A percentile compares a stretch with the other conserved stretches of the same genome.
Conservation (phyloP, 2,888 invertebrate species). For the Coelogynopora nodosa region DNA sequence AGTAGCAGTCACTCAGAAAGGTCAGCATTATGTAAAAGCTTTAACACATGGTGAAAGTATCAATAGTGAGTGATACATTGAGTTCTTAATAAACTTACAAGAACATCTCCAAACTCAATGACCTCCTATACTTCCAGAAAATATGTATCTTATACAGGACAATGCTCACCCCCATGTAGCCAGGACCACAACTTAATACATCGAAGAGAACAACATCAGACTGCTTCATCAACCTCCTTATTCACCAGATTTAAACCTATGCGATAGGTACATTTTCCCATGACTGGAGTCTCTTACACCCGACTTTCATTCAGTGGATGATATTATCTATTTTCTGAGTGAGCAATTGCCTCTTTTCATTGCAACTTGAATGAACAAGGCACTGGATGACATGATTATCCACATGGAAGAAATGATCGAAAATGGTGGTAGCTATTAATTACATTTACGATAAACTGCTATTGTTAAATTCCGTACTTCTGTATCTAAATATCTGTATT, state of each 20-base stretch:
- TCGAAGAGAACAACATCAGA: slow-evolving; percentile 14
- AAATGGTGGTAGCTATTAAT: not conserved
- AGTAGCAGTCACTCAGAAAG: not conserved
- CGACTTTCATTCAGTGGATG: slow-evolving; percentile 8
- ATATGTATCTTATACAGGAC: slow-evolving; percentile 15
- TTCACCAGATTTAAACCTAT: slow-evolving; percentile 25
- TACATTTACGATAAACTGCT: slow-evolving; percentile 2
- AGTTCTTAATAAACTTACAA: not conserved
- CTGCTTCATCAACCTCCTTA: slow-evolving; percentile 28
- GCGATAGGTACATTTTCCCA: slow-evolving; percentile 24
- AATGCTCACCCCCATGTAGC: slow-evolving; percentile 17
- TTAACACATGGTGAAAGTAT: not conserved
- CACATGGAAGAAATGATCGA: slow-evolving; percentile 21
- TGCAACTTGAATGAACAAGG: not conserved
- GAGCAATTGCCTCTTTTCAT: slow-evolving; percentile 20
- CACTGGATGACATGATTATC: slow-evolving; percentile 13
- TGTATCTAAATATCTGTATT: slow-evolving; percentile 18
- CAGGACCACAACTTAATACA: slow-evolving; percentile 13
- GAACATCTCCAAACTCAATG: slow-evolving; percentile 6
- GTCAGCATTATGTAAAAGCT: not conserved
- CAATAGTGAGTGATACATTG: not conserved
- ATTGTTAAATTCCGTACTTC: slow-evolving; percentile 28
- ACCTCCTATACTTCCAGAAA: slow-evolving; percentile 14
- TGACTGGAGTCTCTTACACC: slow-evolving; percentile 19
- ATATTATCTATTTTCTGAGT: not conserved